phyloP scores from a whole-genome alignment of 1,140 invertebrate species.

The Anastrepha obliqua region DNA sequence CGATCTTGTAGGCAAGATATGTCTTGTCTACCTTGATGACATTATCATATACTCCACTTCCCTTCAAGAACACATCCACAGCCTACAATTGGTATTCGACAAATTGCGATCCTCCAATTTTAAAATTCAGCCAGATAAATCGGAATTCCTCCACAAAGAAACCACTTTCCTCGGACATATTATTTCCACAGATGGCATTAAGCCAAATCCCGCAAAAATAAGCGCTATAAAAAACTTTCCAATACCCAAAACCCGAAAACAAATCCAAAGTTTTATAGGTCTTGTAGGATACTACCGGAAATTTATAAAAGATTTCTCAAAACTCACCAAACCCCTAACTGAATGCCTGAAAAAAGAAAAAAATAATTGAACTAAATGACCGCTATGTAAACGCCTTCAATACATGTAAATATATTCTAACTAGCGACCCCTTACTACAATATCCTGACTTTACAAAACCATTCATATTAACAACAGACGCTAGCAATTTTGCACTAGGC shows the following conservation, averaged over 20 bases:
- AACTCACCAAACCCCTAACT: too few relatives aligned
- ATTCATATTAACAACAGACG: conserved; percentile 60
- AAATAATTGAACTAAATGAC: conserved; percentile 53
- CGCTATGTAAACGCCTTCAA: conserved; percentile 51
- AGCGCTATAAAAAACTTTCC: conserved; percentile 62
- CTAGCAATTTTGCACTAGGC: conserved; percentile 59
- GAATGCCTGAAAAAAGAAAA: conserved; percentile 54
- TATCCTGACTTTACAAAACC: conserved; percentile 62
- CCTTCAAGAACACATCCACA: conserved; percentile 66
- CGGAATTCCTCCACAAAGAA: conserved; percentile 59
- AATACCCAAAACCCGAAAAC: conserved; percentile 61
- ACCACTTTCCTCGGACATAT: conserved; percentile 66
- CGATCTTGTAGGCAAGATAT: conserved; percentile 57
- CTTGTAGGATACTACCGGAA: conserved; percentile 61
- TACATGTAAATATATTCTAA: conserved; percentile 58
- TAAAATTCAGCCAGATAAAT: conserved; percentile 67
- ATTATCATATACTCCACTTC: conserved; percentile 56
- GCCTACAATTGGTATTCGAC: conserved; percentile 64
- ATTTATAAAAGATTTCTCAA: conserved; percentile 63
- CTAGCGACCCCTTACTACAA: conserved; percentile 59
- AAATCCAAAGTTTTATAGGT: conserved; percentile 64
- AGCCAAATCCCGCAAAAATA: conserved; percentile 61
- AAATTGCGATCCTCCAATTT: conserved; percentile 65
- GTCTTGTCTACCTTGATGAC: conserved; percentile 65
- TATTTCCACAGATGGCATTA: conserved; percentile 63